Conservation (phyloP, 2,797 vertebrate species). For the Anguilla marmorata region DNA sequence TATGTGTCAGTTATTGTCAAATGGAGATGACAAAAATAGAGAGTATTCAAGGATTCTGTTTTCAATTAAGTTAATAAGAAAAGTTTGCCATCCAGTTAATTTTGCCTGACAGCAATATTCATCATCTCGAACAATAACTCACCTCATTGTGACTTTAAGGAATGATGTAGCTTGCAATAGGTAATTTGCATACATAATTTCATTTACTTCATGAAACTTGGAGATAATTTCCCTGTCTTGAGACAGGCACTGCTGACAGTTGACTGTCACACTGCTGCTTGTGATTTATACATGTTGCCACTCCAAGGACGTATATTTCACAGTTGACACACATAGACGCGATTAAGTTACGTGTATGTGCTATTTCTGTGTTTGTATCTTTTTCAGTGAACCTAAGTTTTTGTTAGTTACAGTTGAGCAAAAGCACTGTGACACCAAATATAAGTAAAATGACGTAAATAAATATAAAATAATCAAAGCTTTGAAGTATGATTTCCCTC, state of each 20-base stretch:
- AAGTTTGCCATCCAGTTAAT: conserved; percentile 16
- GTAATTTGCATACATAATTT: conserved; percentile 19
- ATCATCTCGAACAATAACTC: conserved; percentile 1
- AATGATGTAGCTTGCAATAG: not conserved
- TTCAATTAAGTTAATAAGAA: conserved; percentile 1
- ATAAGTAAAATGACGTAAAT: not conserved
- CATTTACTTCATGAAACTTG: not conserved
- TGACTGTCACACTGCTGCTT: not conserved
- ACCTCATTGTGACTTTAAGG: not conserved
- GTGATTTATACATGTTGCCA: not conserved
- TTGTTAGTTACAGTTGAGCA: not conserved
- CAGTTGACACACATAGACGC: not conserved
- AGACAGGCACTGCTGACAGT: not conserved
- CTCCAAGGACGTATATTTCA: not conserved
- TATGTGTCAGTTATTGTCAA: not conserved
- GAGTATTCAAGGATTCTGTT: not conserved
- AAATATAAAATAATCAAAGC: not conserved
- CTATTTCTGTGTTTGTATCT: too few species aligned
- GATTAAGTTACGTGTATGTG: not conserved
- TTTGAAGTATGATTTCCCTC: not conserved
- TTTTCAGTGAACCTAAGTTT: too few species aligned
- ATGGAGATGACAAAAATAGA: not conserved
- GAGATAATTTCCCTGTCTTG: not conserved
- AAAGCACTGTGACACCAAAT: not conserved
- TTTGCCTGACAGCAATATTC: conserved; percentile 10